Percentiles rank a stretch among this genome's conserved stretches.
These are phyloP conservation scores for Leuctra nigra DNA, from an alignment of 2,888 invertebrate species.

Conservation along the genomic window DNA sequence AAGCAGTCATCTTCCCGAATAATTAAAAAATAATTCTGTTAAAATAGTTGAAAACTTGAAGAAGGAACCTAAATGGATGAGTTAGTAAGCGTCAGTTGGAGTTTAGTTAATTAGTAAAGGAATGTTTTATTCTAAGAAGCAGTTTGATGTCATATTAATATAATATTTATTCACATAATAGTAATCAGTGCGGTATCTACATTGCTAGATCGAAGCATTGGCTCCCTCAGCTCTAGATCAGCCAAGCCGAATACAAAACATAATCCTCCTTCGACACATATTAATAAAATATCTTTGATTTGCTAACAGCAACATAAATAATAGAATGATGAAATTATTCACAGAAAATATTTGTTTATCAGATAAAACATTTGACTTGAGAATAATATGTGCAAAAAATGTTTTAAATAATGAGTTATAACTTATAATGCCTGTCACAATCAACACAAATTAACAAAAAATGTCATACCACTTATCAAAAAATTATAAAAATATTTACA, in stretches of 20 bases:
- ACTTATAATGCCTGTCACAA: too few relatives aligned
- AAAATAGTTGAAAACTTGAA: neutral
- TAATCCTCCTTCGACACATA: neutral
- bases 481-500: too few relatives aligned
- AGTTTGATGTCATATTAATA: neutral
- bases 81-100: neutral
- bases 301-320: constrained; percentile 8
- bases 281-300: constrained; percentile 11
- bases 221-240: neutral
- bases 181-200: constrained; percentile 8
- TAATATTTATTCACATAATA: constrained; percentile 9
- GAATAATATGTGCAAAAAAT: neutral
- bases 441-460: too few relatives aligned
- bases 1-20: neutral
- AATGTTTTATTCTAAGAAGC: neutral
- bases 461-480: too few relatives aligned
- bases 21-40: too few relatives aligned
- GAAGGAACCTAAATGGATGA: neutral
- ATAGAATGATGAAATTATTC: neutral
- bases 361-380: neutral
- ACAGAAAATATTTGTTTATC: neutral
- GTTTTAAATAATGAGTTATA: too few relatives aligned
- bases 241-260: constrained; percentile 1
- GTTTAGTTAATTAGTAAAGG: neutral
- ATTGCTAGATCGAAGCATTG: neutral